phyloP scores from a whole-genome alignment of 2,888 invertebrate species.

The Colostygia pectinataria region DNA sequence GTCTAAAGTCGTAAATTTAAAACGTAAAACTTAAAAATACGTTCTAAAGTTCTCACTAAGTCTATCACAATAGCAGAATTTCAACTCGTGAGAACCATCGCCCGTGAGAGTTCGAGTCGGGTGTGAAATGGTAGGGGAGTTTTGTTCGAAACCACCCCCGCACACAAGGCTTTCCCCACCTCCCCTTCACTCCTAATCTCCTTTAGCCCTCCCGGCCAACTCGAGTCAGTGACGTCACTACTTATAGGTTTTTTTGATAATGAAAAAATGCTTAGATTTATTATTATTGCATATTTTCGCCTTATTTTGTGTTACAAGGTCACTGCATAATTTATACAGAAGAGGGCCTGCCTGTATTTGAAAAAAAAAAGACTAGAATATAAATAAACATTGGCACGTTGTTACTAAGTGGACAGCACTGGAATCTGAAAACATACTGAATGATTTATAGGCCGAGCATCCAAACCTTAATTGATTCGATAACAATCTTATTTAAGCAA shows the following conservation, averaged over 20 bases:
- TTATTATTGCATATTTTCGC: conserved; percentile 52
- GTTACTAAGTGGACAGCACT: conserved; percentile 22
- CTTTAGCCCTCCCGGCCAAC: conserved; percentile 64
- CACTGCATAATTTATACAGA: conserved; percentile 43
- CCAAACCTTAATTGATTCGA: conserved; percentile 48
- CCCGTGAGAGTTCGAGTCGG: conserved; percentile 42
- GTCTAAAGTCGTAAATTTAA: not conserved
- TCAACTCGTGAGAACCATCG: conserved; percentile 12
- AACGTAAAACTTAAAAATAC: conserved; percentile 10
- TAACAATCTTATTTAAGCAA: conserved; percentile 57
- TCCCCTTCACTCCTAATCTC: conserved; percentile 67
- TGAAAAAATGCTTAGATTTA: conserved; percentile 62
- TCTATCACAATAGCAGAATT: conserved; percentile 20
- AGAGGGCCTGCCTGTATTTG: not conserved
- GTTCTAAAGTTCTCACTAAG: conserved; percentile 11
- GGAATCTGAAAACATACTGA: conserved; percentile 18
- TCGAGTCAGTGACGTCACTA: conserved; percentile 74
- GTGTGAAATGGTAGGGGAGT: conserved; percentile 47
- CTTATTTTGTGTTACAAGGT: conserved; percentile 45
- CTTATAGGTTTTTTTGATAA: conserved; percentile 71
- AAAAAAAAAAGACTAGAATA: conserved; percentile 9
- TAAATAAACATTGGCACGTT: conserved; percentile 19
- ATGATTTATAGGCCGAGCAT: conserved; percentile 28
- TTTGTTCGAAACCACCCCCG: conserved; percentile 50
- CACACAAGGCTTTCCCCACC: conserved; percentile 47